Evolutionary conservation across 2,888 invertebrate species (phyloP), one percentile per base, ranked within the genome.

Genomic region (Malthinus flaveolus): DNA sequence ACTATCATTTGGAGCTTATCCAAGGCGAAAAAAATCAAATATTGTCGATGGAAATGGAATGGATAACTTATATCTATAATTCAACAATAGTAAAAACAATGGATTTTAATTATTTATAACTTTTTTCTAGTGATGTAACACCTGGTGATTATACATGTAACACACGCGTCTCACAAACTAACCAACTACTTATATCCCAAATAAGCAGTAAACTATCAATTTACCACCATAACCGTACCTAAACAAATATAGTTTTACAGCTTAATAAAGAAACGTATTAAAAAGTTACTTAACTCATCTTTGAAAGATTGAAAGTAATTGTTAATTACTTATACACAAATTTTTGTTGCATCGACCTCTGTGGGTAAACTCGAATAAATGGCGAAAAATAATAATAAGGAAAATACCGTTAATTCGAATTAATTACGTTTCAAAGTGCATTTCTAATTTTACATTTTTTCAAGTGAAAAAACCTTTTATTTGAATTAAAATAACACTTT

Each of bases 401-500:
- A n/a, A n/a, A n/a, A n/a, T n/a, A n/a, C n/a, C n/a, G n/a, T n/a
- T n/a, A n/a, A n/a, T n/a, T n/a, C n/a, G n/a, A 23, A 23, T 23
- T 23, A 23, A 23, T 23, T 23, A 23, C 23, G 23, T 23, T 23
- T 23, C 5, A 23, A 39, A 39, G 15, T 15, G 39, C 39, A 39
- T 39, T 39, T 39, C 39, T 39, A 39, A 39, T 15, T 39, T 39
- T 15, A 15, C 7, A 36, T 33, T 48, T 33, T 47, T 11, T 15
- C n/a, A 32, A 11, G n/a, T 45, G 31, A 52, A 52, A 34, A n/a
- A 23, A 23, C 23, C 11, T 37, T 53, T 46, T 31, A 47, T 39
- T 54, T 32, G 9, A 54, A 54, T 36, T 37, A 36, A 11, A 39
- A 15, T 32, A 36, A 46, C 46, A 32, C 54, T 69, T 68, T 62